Evolutionary conservation across 2,113 vertebrate species (phyloP), one percentile per base, ranked within the genome.

Genomic region (Sigmodon hispidus): DNA sequence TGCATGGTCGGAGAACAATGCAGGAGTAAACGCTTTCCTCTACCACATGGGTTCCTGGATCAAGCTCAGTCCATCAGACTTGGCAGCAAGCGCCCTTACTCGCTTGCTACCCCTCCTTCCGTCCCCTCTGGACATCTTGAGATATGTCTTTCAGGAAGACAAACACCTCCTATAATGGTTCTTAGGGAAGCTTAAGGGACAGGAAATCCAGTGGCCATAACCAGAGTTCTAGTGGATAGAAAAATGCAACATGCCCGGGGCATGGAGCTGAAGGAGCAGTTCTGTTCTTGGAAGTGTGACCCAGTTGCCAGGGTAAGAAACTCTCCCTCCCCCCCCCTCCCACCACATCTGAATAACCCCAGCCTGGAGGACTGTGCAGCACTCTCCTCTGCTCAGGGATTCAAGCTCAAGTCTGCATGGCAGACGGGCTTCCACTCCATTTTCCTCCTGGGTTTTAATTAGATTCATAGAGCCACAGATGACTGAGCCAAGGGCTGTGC

Each of bases 401-500:
- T 43, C 79, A 45, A 7, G 13, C 13, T 70, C 2, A 2, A n/a
- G 24, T 48, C 55, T 34, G 24, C 36, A 2, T 12, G 24, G 15
- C 57, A 61, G 6, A 93, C 10, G 70, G 89, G 59, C 59, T 90
- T 79, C 65, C 57, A 77, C 89, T 90, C 59, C 22, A 12, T 79
- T 81, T 87, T 93, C 50, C 90, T 70, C 96, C 19, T 87, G 91
- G 89, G 81, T 63, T 94, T 96, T 97, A 88, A 94, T 95, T 96
- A 96, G 26, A 95, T 19, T 50, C 31, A 52, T 13, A 55, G 87
- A 90, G 61, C 70, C 52, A 93, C 59, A 80, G 67, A 86, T 1
- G 16, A 81, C 1, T 69, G 36, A 75, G 80, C 76, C 1, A 13
- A 88, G 70, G 67, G 79, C 92, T 72, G 80, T 75, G 83, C 91